Base-by-base conservation (phyloP, 2,888 invertebrate species). In the Eristalis pertinax region DNA sequence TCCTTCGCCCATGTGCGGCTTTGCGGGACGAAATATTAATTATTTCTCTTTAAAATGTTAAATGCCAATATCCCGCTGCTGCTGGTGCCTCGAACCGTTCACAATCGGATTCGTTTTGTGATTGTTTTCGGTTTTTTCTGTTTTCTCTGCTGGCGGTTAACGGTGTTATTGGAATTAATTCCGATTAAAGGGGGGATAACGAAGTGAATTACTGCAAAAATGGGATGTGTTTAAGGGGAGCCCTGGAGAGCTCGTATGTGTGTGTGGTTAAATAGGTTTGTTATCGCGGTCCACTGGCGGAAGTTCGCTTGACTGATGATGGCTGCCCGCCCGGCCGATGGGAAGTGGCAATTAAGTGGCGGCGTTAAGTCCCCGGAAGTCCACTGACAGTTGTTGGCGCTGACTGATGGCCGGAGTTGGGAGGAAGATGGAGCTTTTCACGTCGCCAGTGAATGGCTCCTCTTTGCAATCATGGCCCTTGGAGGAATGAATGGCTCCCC, bases 131-230 rank as follows among this genome's bases (percentile, higher is more conserved):
- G 8, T 32, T 32, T 32, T 32, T 4, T 32, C 4, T 32, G 32
- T 32, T 32, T 32, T 26, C n/a, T 26, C 26, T 4, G 4, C 43
- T n/a, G n/a, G 3, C 8, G 69, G 56, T 69, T 38, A 24, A 38
- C 58, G 58, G 24, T 35, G 35, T 60, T 38, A 29, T n/a, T 19
- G 41, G 38, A 5, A 29, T 62, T 62, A 60, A 60, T 19, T 13
- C 62, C 19, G 41, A 72, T 72, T 72, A 72, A 72, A 19, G 72
- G 32, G 8, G 26, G 32, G 72, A 72, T 62, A 72, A 72, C 41
- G 62, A 24, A 10, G 26, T 19, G 24, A 62, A 7, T 62, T 26
- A 24, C 24, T 38, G 32, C 1, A 19, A 35, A 19, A 26, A 41
- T 8, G n/a, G 8, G 50, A 50, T n/a, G 19, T 19, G 50, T 50